These are phyloP conservation scores for Hypomecis atomaria DNA, from an alignment of 2,888 invertebrate species.

Conservation along the genomic window DNA sequence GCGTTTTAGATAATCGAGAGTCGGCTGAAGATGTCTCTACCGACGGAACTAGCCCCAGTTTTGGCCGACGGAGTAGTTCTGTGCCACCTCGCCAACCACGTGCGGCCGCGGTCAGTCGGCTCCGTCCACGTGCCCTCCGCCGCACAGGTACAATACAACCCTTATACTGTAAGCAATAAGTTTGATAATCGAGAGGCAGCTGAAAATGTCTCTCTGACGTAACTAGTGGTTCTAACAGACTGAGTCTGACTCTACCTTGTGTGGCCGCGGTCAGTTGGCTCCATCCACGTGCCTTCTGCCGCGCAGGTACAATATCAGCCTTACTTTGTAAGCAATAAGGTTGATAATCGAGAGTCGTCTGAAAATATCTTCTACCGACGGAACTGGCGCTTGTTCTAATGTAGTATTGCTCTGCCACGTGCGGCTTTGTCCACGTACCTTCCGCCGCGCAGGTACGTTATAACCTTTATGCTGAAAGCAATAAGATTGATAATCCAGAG, in stretches of 20 bases:
- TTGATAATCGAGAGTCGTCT: constrained; percentile 94
- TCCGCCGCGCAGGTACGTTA: constrained; percentile 92
- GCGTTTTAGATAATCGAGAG: constrained; percentile 93
- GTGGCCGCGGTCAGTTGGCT: constrained; percentile 74
- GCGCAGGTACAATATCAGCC: constrained; percentile 87
- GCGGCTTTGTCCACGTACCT: constrained; percentile 97
- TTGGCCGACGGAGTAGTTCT: constrained; percentile 96
- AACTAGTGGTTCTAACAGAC: constrained; percentile 93
- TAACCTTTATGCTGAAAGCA: too few relatives aligned
- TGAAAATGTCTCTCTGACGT: constrained; percentile 96
- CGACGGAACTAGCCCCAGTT: constrained; percentile 93
- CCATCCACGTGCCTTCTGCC: constrained; percentile 97
- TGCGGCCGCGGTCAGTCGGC: constrained; percentile 94
- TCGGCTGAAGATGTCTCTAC: constrained; percentile 94
- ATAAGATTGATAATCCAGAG: constrained; percentile 90
- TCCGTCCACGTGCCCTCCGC: constrained; percentile 98
- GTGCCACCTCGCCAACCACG: constrained; percentile 97
- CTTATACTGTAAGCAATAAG: too few relatives aligned
- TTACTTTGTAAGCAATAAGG: too few relatives aligned
- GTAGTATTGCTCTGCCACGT: constrained; percentile 97
- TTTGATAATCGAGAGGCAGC: constrained; percentile 92
- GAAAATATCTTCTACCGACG: constrained; percentile 96
- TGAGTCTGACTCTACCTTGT: constrained; percentile 86
- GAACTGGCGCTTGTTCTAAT: constrained; percentile 92
- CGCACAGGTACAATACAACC: constrained; percentile 87